Percentiles rank a stretch among this genome's conserved stretches.
phyloP scores from a whole-genome alignment of 2,113 vertebrate species.

The Asarcornis scutulata region DNA sequence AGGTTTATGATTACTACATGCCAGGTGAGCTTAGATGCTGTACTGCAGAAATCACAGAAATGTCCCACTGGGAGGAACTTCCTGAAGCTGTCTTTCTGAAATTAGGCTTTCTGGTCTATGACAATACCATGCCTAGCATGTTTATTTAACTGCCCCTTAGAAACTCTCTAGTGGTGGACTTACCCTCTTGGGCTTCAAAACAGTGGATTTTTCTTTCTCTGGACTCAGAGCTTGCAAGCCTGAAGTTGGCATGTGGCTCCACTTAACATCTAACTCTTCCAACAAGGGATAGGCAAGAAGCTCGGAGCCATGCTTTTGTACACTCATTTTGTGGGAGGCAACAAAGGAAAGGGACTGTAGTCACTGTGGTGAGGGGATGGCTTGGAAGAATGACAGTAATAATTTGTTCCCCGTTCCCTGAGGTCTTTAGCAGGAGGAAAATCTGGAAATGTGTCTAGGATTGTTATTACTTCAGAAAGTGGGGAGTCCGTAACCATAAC shows the following conservation, averaged over 20 bases:
- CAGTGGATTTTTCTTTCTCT: neutral
- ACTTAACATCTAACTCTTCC: neutral
- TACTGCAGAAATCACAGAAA: neutral
- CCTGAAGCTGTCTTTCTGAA: neutral
- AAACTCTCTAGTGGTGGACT: neutral
- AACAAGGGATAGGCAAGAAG: neutral
- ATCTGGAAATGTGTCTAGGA: neutral
- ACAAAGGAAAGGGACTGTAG: neutral
- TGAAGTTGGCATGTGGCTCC: neutral
- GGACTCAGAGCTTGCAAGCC: neutral
- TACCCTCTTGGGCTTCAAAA: neutral
- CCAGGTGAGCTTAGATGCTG: conserved; percentile 72
- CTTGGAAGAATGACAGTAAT: neutral
- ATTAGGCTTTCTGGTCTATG: neutral
- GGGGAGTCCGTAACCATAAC: neutral
- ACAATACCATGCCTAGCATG: neutral
- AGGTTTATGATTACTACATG: conserved; percentile 86
- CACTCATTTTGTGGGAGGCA: neutral
- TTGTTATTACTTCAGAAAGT: neutral
- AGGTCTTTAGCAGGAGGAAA: neutral
- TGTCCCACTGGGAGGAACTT: neutral
- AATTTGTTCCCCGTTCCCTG: neutral
- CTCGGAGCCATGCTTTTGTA: neutral
- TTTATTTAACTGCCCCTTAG: neutral
- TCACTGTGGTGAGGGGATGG: neutral